Conservation (phyloP, 2,113 vertebrate species). For the Macrotis lagotis region DNA sequence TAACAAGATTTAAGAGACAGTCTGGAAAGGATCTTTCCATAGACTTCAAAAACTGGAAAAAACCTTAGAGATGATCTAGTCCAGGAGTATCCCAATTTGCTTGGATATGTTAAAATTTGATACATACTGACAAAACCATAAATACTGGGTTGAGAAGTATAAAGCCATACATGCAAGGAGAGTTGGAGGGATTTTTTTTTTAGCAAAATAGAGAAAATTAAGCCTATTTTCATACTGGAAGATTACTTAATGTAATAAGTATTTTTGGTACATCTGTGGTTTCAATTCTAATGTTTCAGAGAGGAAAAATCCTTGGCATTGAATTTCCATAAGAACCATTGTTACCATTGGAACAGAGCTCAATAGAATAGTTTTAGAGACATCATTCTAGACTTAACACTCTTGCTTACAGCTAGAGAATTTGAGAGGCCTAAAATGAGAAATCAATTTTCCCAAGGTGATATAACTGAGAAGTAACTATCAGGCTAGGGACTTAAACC, state of each 20-base stretch:
- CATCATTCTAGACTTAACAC: background rate
- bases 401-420: background rate
- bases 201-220: background rate
- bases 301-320: background rate
- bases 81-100: background rate
- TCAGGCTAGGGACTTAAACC: background rate
- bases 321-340: constrained; percentile 2
- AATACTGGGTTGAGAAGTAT: background rate
- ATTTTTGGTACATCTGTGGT: background rate
- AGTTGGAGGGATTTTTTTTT: background rate
- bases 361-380: background rate
- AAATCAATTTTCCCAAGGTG: background rate
- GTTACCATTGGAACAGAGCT: background rate
- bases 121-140: background rate
- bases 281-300: background rate
- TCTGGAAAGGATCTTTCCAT: background rate
- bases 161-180: background rate
- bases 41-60: background rate
- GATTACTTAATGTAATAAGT: background rate
- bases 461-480: background rate
- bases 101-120: background rate
- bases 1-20: background rate
- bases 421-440: background rate
- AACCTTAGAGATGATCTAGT: background rate
- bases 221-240: background rate